Conservation (phyloP, 2,113 vertebrate species). For the Nanorana parkeri region DNA sequence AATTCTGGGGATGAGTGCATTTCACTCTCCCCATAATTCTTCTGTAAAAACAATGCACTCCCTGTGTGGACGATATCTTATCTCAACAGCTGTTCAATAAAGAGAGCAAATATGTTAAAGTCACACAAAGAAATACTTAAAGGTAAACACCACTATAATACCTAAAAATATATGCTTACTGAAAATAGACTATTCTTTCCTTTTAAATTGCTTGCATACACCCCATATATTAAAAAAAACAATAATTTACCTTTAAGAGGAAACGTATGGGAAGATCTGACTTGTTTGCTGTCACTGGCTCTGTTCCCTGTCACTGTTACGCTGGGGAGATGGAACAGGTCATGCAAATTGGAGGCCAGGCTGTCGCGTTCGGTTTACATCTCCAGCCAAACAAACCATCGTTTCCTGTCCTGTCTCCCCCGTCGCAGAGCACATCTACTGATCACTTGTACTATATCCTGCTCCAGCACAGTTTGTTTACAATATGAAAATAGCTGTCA, state of each 20-base stretch:
- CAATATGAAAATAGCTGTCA: constrained; percentile 22
- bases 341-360: constrained; percentile 40
- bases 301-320: constrained; percentile 35
- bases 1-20: too few relatives aligned
- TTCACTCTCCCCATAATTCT: too few relatives aligned
- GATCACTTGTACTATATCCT: constrained; percentile 14
- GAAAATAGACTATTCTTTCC: too few relatives aligned
- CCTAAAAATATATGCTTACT: too few relatives aligned
- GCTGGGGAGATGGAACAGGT: constrained; percentile 35
- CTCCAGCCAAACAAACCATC: constrained; percentile 22
- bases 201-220: too few relatives aligned
- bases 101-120: too few relatives aligned
- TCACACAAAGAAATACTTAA: too few relatives aligned
- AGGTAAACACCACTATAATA: too few relatives aligned
- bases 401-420: constrained; percentile 17
- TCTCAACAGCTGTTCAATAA: too few relatives aligned
- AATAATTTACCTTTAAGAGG: background rate
- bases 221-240: too few relatives aligned
- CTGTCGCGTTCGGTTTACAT: constrained; percentile 42
- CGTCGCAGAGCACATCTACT: constrained; percentile 15
- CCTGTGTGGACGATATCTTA: too few relatives aligned
- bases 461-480: constrained; percentile 23
- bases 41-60: too few relatives aligned
- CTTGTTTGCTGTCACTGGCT: constrained; percentile 1
- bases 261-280: constrained; percentile 17